These are phyloP conservation scores for Heliornis fulica DNA, from an alignment of 2,113 vertebrate genomes.

Conservation along the genomic window DNA sequence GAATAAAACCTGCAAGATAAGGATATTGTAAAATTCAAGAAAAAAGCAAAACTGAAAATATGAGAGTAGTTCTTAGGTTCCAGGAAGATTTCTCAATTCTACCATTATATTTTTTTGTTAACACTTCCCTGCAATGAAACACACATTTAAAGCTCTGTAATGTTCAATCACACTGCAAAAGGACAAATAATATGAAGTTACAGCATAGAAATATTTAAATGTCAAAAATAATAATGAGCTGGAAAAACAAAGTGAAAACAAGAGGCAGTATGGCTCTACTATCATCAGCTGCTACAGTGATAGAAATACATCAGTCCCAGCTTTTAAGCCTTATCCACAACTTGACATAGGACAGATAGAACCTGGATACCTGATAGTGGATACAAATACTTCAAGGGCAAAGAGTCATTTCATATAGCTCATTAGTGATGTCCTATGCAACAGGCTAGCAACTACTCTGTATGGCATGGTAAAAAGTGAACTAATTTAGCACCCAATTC, in stretches of 20 bases:
- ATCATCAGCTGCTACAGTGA: neutral
- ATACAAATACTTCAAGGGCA: neutral
- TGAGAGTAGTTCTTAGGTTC: neutral
- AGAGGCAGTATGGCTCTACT: neutral
- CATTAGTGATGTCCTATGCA: neutral
- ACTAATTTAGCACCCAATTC: neutral
- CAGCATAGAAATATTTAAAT: neutral
- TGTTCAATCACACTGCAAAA: neutral
- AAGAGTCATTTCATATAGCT: neutral
- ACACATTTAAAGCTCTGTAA: neutral
- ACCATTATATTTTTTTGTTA: fast-evolving
- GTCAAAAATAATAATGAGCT: neutral
- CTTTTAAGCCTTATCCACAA: neutral
- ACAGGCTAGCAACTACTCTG: neutral
- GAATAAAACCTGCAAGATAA: neutral
- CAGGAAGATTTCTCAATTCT: neutral
- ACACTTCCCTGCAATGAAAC: neutral
- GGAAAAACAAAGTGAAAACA: neutral
- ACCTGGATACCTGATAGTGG: neutral
- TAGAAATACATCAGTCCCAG: neutral
- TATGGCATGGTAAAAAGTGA: neutral
- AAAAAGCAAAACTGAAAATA: neutral
- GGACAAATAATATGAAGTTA: neutral
- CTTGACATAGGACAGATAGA: neutral
- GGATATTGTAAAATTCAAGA: neutral